Conservation (phyloP, 2,888 invertebrate genomes). For the Hemithea aestivaria region DNA sequence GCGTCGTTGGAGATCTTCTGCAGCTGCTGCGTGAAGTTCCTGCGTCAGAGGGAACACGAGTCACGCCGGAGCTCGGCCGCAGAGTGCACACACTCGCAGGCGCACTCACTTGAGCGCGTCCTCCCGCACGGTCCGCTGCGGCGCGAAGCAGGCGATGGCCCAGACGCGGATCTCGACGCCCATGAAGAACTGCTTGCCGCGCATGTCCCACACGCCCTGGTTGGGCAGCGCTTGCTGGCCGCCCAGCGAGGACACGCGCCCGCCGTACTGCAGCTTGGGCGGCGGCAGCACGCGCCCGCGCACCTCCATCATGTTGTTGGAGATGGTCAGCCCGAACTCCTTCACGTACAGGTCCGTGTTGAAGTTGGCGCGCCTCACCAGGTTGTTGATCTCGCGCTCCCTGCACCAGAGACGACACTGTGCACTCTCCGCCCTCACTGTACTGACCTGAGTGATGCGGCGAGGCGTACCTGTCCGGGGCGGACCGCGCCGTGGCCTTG, state of each 20-base stretch:
- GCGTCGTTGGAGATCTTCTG: constrained; percentile 99
- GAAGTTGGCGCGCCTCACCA: constrained; percentile 98
- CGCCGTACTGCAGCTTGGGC: constrained; percentile 99
- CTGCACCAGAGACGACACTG: no score
- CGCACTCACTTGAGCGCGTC: constrained; percentile 88
- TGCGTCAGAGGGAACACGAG: constrained; percentile 37
- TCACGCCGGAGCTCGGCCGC: not conserved
- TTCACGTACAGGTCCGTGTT: constrained; percentile 99
- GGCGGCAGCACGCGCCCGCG: constrained; percentile 98
- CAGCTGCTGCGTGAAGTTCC: constrained; percentile 97
- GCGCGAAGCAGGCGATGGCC: constrained; percentile 99
- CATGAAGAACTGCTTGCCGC: constrained; percentile 99
- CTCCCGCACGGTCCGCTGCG: constrained; percentile 97
- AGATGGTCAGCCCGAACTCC: constrained; percentile 98
- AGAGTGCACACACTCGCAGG: no score
- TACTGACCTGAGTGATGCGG: not conserved
- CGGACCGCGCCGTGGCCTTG: constrained; percentile 99
- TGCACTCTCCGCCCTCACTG: no score
- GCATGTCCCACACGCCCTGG: constrained; percentile 99
- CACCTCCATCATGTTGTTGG: constrained; percentile 99
- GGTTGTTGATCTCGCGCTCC: constrained; percentile 98
- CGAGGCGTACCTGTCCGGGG: constrained; percentile 83
- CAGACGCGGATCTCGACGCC: constrained; percentile 99
- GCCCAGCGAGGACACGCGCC: constrained; percentile 93
- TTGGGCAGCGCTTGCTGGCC: constrained; percentile 98